These are phyloP conservation scores for Willowsia nigromaculata DNA, from an alignment of 2,888 invertebrate genomes.

Conservation along the genomic window DNA sequence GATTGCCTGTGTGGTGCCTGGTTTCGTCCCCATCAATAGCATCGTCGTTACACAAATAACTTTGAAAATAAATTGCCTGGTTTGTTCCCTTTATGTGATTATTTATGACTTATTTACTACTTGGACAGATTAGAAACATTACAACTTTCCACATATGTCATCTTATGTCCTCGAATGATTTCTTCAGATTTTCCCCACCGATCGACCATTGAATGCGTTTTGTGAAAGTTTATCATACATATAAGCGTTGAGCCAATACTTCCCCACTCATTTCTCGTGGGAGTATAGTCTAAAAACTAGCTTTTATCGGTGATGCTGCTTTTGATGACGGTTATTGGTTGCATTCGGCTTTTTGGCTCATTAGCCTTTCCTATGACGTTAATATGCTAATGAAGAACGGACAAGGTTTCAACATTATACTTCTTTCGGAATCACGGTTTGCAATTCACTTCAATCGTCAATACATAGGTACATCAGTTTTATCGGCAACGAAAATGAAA, in stretches of 20 bases:
- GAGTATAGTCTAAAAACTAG: slow-evolving; percentile 1
- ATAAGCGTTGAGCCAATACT: not conserved
- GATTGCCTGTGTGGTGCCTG: not conserved
- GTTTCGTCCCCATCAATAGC: not conserved
- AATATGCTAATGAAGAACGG: slow-evolving; percentile 32
- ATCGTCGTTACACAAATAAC: not conserved
- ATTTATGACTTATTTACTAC: slow-evolving; percentile 17
- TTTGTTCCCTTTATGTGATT: not conserved
- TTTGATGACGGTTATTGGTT: not conserved
- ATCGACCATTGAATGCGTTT: not conserved
- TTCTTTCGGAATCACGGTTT: not conserved
- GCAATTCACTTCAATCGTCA: not conserved
- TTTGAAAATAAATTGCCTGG: slow-evolving; percentile 28
- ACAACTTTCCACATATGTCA: not conserved
- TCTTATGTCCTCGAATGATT: not conserved
- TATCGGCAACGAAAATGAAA: not conserved
- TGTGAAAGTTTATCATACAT: not conserved
- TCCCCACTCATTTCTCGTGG: slow-evolving; percentile 2
- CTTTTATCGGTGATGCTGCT: not conserved
- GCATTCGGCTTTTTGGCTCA: not conserved
- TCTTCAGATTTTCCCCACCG: not conserved
- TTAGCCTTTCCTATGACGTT: not conserved
- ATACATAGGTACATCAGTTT: not conserved
- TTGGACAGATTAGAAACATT: not conserved
- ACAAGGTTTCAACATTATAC: not conserved